Conservation (phyloP, 2,888 invertebrate genomes). For the Drosophila affinis region DNA sequence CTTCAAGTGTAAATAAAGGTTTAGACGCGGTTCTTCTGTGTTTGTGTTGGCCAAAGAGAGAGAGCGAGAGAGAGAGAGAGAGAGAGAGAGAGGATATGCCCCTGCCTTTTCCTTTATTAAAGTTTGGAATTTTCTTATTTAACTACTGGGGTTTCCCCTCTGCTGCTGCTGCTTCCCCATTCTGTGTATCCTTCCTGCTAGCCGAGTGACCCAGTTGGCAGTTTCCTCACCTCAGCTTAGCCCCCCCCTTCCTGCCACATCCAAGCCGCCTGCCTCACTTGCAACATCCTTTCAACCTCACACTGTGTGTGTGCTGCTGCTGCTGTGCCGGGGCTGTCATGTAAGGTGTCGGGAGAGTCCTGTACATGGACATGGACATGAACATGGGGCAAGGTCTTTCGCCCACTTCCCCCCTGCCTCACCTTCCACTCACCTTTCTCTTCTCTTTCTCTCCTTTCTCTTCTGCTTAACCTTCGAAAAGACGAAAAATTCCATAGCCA, state of each 20-base stretch:
- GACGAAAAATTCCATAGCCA: conserved; percentile 12
- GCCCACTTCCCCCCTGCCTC: too few relatives aligned
- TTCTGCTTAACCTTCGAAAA: not conserved
- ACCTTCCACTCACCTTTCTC: conserved; percentile 12
- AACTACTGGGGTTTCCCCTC: too few relatives aligned
- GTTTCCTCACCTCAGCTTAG: not conserved
- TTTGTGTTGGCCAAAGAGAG: conserved; percentile 38
- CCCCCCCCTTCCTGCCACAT: not conserved
- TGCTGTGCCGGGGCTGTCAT: conserved; percentile 46
- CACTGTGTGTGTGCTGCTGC: conserved; percentile 1
- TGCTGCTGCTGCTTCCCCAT: too few relatives aligned
- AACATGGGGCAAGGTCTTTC: conserved; percentile 26
- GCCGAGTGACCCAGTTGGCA: conserved; percentile 61
- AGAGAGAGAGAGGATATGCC: too few relatives aligned
- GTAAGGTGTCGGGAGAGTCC: conserved; percentile 58
- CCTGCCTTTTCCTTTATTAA: conserved; percentile 26
- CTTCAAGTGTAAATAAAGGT: conserved; percentile 46
- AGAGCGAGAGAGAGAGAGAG: not conserved
- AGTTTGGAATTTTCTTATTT: conserved; percentile 57
- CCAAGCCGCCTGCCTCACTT: conserved; percentile 3
- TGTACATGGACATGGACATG: conserved; percentile 24
- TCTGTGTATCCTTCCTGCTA: conserved; percentile 15
- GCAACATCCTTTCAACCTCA: conserved; percentile 19
- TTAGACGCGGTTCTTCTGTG: conserved; percentile 17
- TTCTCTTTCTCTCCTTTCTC: too few relatives aligned